Percentiles rank a stretch among this genome's conserved stretches.
Conservation (phyloP, 2,113 vertebrate genomes). For the Pteruthius melanotis region DNA sequence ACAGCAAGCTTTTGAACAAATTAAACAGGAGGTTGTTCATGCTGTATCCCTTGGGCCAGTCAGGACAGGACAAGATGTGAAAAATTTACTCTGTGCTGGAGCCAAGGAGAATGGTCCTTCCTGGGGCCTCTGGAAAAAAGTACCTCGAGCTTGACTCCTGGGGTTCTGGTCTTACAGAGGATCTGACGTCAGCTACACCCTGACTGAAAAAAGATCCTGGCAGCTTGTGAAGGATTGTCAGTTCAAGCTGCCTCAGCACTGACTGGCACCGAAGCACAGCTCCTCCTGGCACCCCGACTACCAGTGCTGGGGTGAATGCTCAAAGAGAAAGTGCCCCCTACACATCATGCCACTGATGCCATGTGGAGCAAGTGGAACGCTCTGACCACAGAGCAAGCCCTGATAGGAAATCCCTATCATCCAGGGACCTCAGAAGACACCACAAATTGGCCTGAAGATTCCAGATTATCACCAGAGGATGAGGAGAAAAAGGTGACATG, state of each 20-base stretch:
- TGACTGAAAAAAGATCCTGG: not conserved
- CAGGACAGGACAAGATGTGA: too few species aligned
- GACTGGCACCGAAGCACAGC: not conserved
- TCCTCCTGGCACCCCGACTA: not conserved
- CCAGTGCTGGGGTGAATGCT: too few species aligned
- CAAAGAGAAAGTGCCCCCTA: not conserved
- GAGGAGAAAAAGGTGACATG: not conserved
- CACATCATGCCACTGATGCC: too few species aligned
- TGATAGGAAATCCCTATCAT: not conserved
- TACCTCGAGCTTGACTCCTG: not conserved
- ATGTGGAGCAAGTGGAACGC: fast-evolving
- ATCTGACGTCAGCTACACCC: not conserved
- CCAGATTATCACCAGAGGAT: too few species aligned
- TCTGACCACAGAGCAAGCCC: too few species aligned
- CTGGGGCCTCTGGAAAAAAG: not conserved
- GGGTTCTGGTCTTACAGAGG: not conserved
- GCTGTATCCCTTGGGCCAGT: fast-evolving
- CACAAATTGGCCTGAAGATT: not conserved
- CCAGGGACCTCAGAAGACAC: too few species aligned
- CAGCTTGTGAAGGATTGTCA: not conserved
- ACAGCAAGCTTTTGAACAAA: not conserved
- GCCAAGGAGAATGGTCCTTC: not conserved
- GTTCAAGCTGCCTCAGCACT: not conserved
- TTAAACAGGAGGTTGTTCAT: not conserved
- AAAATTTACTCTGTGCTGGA: not conserved